Base-by-base conservation (phyloP, 2,888 invertebrate species). In the Drosophila merina region DNA sequence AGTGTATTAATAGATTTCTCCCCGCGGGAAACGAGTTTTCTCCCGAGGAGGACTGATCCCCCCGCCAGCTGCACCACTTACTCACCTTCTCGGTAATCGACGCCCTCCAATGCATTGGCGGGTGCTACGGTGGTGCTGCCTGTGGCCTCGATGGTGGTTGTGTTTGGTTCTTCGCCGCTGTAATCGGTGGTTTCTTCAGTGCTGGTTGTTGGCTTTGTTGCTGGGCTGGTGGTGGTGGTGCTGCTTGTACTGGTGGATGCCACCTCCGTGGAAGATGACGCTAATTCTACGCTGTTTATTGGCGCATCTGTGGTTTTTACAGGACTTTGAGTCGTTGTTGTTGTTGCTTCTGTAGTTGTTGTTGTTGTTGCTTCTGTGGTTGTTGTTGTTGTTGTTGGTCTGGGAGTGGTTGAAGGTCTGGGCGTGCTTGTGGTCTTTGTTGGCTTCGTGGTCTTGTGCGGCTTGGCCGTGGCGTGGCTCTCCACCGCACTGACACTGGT, bases 41-140 rank as follows among this genome's bases (percentile, higher is more conserved):
- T 57, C 47, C 59, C 25, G 28, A 5, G 8, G 4, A 42, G 8
- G 4, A 42, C 36, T n/a, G 3, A 10, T 9, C 0, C 33, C 14
- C 28, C 71, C 30, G 9, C 3, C 12, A 36, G 36, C 28, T 30
- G 10, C 28, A 20, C 26, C 42, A 12, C 44, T 20, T 42, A 64
- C 80, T 88, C 66, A 92, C 92, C 88, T 87, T 92, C 90, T 67
- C 84, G 89, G 69, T 91, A 92, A 76, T 92, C 92, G 66, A 92
- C 85, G 76, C 92, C 92, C 77, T 92, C 92, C 57, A 92, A 64
- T 14, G 89, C 84, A 55, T 77, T 86, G 33, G 78, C 74, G 45
- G 87, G 87, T 59, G 91, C 78, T 50, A 80, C 64, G 33, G 90
- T 88, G 57, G 88, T 87, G 25, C 83, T 84, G 38, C 85, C 76